phyloP scores from a whole-genome alignment of 2,113 vertebrate genomes.

The Thamnophis sirtalis region DNA sequence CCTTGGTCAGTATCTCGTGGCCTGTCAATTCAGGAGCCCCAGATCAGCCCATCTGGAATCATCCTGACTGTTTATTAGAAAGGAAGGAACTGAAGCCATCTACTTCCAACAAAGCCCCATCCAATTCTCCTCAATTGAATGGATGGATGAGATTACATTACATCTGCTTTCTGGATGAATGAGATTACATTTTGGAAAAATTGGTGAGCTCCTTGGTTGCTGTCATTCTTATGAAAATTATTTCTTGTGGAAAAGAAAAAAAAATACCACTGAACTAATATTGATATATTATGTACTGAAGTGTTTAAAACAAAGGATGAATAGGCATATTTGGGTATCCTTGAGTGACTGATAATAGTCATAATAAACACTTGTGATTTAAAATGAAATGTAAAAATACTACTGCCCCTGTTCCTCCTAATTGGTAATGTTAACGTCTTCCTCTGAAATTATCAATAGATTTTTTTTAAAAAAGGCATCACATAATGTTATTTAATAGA shows the following conservation, averaged over 20 bases:
- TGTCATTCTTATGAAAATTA: background rate
- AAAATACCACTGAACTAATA: background rate
- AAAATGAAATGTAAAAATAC: background rate
- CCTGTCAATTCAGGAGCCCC: background rate
- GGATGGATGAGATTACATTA: conserved; percentile 34
- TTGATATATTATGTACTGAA: conserved; percentile 11
- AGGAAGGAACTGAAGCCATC: background rate
- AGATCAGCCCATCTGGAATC: background rate
- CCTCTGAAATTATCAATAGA: background rate
- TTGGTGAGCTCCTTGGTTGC: conserved; percentile 5
- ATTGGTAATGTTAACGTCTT: background rate
- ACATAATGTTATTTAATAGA: background rate
- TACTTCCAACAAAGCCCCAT: background rate
- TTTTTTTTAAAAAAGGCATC: background rate
- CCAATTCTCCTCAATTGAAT: background rate
- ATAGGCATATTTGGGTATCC: background rate
- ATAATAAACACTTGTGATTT: background rate
- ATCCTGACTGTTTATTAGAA: background rate
- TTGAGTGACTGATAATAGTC: background rate
- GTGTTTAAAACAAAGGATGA: conserved; percentile 4
- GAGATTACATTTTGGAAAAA: conserved; percentile 47
- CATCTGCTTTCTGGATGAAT: background rate
- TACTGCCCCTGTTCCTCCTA: background rate
- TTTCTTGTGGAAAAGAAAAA: conserved; percentile 18
- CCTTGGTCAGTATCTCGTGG: background rate